Conservation (phyloP, 2,888 invertebrate genomes). For the Achlya flavicornis region DNA sequence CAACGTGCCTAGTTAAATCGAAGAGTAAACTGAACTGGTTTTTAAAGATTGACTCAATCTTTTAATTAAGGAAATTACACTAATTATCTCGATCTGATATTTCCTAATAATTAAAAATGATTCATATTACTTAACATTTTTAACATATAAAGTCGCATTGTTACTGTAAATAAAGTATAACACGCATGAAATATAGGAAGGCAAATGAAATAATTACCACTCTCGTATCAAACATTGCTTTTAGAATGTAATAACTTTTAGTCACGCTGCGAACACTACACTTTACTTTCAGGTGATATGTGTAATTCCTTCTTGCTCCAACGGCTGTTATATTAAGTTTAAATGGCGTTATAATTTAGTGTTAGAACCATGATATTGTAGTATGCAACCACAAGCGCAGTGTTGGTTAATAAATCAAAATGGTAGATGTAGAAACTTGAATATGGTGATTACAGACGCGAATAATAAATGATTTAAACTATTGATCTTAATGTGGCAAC, state of each 20-base stretch:
- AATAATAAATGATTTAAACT: too few relatives aligned
- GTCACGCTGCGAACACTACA: constrained; percentile 8
- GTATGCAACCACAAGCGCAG: constrained; percentile 29
- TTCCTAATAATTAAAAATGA: neutral
- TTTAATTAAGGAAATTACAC: too few relatives aligned
- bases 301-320: constrained; percentile 25
- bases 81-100: too few relatives aligned
- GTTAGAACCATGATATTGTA: constrained; percentile 43
- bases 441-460: too few relatives aligned
- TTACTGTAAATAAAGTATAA: constrained; percentile 35
- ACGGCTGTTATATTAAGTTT: constrained; percentile 29
- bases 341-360: constrained; percentile 37
- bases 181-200: neutral
- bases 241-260: constrained; percentile 4
- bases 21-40: too few relatives aligned
- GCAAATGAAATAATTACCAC: neutral
- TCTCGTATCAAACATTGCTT: neutral
- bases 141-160: constrained; percentile 17
- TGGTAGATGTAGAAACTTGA: constrained; percentile 35
- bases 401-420: constrained; percentile 36
- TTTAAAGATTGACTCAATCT: too few relatives aligned
- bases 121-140: neutral
- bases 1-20: too few relatives aligned
- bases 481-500: too few relatives aligned
- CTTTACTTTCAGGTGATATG: constrained; percentile 7